phyloP scores from a whole-genome alignment of 2,797 vertebrate genomes.

The Mormyrops boulengeri region DNA sequence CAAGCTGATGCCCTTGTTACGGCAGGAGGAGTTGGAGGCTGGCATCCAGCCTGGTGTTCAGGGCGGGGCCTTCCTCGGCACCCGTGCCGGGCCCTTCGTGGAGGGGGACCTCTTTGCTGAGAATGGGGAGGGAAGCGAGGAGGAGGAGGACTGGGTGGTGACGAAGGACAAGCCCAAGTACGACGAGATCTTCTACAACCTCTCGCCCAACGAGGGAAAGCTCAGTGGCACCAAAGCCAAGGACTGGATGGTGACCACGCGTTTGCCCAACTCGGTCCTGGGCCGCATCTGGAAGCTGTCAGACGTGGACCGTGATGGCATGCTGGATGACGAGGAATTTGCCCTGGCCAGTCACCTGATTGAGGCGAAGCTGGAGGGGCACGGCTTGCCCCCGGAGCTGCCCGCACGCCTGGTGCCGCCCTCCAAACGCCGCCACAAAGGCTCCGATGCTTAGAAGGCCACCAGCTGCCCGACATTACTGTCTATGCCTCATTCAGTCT shows the following conservation, averaged over 20 bases:
- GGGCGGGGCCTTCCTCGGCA: constrained; percentile 81
- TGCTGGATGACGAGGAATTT: constrained; percentile 91
- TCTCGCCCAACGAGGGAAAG: constrained; percentile 81
- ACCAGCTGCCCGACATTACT: neutral
- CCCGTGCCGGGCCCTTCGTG: constrained; percentile 74
- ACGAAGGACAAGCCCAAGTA: constrained; percentile 93
- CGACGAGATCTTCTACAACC: constrained; percentile 91
- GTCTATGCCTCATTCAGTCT: neutral
- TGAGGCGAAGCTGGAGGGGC: constrained; percentile 85
- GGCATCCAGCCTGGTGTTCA: constrained; percentile 70
- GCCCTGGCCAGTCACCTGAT: constrained; percentile 89
- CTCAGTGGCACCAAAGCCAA: constrained; percentile 83
- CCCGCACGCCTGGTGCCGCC: constrained; percentile 79
- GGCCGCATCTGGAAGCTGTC: constrained; percentile 92
- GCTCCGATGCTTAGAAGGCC: constrained; percentile 72
- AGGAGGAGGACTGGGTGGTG: constrained; percentile 77
- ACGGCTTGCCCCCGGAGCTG: constrained; percentile 79
- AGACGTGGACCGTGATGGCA: constrained; percentile 84
- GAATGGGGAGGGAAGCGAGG: constrained; percentile 48
- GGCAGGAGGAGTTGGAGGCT: constrained; percentile 81
- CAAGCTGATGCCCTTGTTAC: constrained; percentile 83
- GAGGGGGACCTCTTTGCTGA: constrained; percentile 71
- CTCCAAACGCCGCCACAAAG: constrained; percentile 84
- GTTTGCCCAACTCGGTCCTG: constrained; percentile 85
- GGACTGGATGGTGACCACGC: constrained; percentile 89